phyloP scores from a whole-genome alignment of 2,113 vertebrate species.

The Microcebus ravelobensis region DNA sequence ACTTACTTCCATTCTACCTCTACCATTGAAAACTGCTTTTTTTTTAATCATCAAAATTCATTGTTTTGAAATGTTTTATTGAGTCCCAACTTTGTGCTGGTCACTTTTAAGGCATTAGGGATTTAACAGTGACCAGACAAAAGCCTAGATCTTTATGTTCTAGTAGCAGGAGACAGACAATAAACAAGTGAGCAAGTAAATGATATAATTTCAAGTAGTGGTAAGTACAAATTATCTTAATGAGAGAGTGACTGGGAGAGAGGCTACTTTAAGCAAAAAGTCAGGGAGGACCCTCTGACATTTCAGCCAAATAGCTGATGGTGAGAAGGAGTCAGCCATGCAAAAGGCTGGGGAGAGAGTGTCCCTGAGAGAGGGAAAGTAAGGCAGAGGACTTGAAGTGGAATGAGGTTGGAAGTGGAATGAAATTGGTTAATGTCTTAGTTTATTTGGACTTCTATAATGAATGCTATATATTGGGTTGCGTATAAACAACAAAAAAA shows the following conservation, averaged over 20 bases:
- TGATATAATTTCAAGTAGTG: background rate
- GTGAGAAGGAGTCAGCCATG: background rate
- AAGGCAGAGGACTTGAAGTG: background rate
- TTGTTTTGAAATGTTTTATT: slow-evolving; percentile 52
- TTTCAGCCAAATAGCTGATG: background rate
- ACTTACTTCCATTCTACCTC: background rate
- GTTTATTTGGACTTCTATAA: background rate
- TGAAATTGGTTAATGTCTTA: background rate
- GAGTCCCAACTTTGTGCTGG: background rate
- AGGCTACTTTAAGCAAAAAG: slow-evolving; percentile 1
- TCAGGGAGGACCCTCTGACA: background rate
- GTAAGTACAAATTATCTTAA: background rate
- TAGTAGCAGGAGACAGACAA: background rate
- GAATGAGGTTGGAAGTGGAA: background rate
- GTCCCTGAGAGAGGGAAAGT: background rate
- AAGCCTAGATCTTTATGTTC: background rate
- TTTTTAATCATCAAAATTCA: background rate
- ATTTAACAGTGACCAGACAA: background rate
- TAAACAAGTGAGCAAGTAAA: slow-evolving; percentile 14
- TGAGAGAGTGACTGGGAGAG: background rate
- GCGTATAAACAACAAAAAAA: background rate
- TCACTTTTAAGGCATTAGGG: background rate
- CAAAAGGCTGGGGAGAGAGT: background rate
- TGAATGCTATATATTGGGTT: background rate
- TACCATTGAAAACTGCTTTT: slow-evolving; percentile 9